A percentile compares a stretch with the other conserved stretches of the same genome.
These are phyloP conservation scores for Chitala chitala DNA, from an alignment of 2,113 vertebrate genomes.

Conservation along the genomic window DNA sequence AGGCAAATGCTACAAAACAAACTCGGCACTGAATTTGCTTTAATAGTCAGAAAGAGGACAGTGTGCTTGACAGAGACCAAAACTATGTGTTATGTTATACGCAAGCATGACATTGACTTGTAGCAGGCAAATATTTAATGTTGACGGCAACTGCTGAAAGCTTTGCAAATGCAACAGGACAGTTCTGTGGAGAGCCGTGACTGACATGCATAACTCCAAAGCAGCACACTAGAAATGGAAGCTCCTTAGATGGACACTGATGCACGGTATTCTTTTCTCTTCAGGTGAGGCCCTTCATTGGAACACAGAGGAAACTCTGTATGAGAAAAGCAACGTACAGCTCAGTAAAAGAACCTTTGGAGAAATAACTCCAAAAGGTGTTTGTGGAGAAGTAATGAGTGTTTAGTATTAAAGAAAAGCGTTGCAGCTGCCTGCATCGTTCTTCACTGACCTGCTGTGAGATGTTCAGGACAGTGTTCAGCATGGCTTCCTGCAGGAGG, in stretches of 20 bases:
- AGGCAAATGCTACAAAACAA: neutral
- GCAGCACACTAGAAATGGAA: neutral
- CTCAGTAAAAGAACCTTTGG: neutral
- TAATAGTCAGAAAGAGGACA: neutral
- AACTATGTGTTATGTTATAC: neutral
- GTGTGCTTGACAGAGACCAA: neutral
- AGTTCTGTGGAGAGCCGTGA: neutral
- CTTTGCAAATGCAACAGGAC: conserved; percentile 20
- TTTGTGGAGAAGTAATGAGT: too few relatives aligned
- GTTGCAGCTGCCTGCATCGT: too few relatives aligned
- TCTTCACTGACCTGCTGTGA: neutral
- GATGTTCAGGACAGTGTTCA: neutral
- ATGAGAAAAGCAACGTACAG: neutral
- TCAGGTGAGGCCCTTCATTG: neutral
- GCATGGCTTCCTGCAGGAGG: neutral
- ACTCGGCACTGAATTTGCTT: neutral
- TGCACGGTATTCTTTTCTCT: neutral
- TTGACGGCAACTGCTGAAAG: conserved; percentile 2
- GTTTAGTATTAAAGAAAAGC: too few relatives aligned
- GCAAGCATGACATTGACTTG: too few relatives aligned
- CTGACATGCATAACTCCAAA: conserved; percentile 23
- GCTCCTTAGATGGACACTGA: neutral
- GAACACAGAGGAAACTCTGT: neutral
- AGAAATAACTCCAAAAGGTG: neutral
- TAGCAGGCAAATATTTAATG: conserved; percentile 16